phyloP scores from a whole-genome alignment of 2,113 vertebrate genomes.

The Thomomys bottae region DNA sequence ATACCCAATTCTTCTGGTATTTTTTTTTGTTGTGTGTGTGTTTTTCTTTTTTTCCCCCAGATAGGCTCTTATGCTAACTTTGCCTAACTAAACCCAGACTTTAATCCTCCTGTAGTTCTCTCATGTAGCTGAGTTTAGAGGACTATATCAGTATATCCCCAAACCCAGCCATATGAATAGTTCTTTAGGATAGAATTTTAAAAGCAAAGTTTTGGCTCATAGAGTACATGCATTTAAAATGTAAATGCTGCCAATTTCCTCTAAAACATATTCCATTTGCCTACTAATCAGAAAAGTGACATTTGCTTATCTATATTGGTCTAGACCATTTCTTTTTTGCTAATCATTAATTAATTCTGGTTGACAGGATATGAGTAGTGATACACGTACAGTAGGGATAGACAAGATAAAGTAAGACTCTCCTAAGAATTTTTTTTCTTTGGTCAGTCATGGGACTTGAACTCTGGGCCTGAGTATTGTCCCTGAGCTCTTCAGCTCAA shows the following conservation, averaged over 20 bases:
- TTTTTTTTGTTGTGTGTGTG: too few species aligned
- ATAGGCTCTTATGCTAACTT: too few species aligned
- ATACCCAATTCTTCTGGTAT: too few species aligned
- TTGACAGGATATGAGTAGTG: neutral
- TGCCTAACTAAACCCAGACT: too few species aligned
- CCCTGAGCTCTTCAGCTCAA: too few species aligned
- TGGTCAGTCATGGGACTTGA: too few species aligned
- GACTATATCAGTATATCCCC: too few species aligned
- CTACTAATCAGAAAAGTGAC: neutral
- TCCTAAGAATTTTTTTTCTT: neutral
- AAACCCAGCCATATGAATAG: neutral
- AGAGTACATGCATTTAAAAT: neutral
- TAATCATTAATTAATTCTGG: neutral
- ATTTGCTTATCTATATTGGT: neutral
- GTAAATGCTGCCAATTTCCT: slow-evolving; percentile 24
- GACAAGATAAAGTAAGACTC: neutral
- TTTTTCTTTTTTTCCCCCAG: too few species aligned
- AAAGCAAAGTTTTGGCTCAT: neutral
- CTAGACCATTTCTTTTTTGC: neutral
- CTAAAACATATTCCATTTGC: slow-evolving; percentile 3
- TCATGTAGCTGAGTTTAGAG: too few species aligned
- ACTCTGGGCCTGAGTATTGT: too few species aligned
- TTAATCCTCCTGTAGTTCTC: neutral
- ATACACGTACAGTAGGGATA: neutral
- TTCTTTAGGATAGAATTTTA: slow-evolving; percentile 16